Evolutionary conservation across 2,797 vertebrate species (phyloP).

Genomic region (Todus mexicanus): DNA sequence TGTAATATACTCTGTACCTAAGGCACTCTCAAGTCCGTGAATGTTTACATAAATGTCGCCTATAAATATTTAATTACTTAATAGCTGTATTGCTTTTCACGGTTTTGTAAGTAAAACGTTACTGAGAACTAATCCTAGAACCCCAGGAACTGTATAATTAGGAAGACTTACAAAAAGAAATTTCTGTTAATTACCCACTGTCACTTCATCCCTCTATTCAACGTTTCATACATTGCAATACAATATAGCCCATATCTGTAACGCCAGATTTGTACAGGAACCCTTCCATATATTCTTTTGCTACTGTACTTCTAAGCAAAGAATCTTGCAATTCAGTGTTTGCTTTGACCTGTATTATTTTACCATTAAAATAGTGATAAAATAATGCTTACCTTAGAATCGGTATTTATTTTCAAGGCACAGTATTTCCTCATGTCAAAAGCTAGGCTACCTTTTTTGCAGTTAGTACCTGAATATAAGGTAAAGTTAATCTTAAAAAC

Average conservation of each 20-base stretch:
- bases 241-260: background rate
- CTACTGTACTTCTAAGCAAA: background rate
- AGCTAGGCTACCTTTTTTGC: background rate
- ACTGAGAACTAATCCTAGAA: background rate
- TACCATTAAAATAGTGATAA: background rate
- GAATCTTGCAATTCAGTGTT: background rate
- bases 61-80: background rate
- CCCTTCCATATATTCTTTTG: background rate
- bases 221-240: fast-evolving
- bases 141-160: background rate
- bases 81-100: background rate
- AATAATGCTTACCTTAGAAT: background rate
- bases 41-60: background rate
- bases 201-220: background rate
- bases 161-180: background rate
- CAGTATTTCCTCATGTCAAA: background rate
- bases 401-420: background rate
- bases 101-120: background rate
- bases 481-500: background rate
- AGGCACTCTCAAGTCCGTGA: background rate
- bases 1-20: fast-evolving
- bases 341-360: background rate
- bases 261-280: background rate
- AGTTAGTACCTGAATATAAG: background rate
- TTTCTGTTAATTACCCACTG: background rate